Evolutionary conservation across 2,797 vertebrate genomes (phyloP), one percentile per base, ranked within the genome.

Genomic region (Chaetophractus vellerosus): DNA sequence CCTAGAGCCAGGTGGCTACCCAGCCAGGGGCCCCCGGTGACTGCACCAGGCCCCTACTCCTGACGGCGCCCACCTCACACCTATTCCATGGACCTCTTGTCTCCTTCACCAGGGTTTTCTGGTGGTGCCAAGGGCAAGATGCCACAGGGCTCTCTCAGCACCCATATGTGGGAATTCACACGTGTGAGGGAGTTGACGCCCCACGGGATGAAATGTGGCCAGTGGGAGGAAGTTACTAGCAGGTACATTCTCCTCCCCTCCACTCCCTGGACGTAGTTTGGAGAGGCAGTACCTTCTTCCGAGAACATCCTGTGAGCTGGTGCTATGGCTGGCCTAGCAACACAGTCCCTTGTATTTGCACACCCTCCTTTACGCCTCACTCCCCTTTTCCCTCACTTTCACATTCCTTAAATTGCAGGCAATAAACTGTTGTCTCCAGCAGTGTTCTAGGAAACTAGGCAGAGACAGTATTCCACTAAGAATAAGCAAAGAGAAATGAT

Each of bases 11-110:
- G 48, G 6, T 61, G 23, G 23, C 61, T 23, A 26, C 6, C 14
- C 82, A 57, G 59, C 11, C 19, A 59, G 23, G 26, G 3, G 0
- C 4, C 18, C 19, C 0, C 0, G 2, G 9, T 72, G 24, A 9
- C n/a, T 38, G 2, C 6, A n/a, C 21, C 10, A 41, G 15, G 7
- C 14, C 19, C 21, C 48, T 71, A 38, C 38, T n/a, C 38, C 38
- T 38, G 38, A 38, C n/a, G 6, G 38, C 38, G 38, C 38, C 38
- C 38, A 11, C 4, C 15, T 8, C 38, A 3, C 38, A 11, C 4
- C 15, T 8, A 10, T 0, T 3, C 19, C 79, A 63, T 2, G 2
- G 5, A 1, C 26, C n/a, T 45, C 68, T 59, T 33, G 36, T 2
- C 21, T 63, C 38, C 28, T 8, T 59, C 18, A 2, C 26, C 55